These are phyloP conservation scores for Mormyrus iriodes DNA, from an alignment of 2,113 vertebrate species.

Conservation along the genomic window DNA sequence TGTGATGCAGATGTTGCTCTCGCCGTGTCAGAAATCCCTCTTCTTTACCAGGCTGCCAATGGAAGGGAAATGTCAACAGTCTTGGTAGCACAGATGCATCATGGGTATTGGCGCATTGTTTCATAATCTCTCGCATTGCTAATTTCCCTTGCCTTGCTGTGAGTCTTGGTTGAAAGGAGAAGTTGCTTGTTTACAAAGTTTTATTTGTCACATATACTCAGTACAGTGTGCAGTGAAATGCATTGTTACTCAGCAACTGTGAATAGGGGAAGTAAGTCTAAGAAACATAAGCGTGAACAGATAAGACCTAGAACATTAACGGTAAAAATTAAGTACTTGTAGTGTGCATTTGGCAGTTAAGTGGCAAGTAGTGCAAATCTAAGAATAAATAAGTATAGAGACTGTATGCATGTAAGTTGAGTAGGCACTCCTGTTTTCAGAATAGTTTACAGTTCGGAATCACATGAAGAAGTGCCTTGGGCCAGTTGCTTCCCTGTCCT, in stretches of 20 bases:
- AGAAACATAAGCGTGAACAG: neutral
- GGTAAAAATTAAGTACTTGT: neutral
- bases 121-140: neutral
- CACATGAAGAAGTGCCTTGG: neutral
- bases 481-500: neutral
- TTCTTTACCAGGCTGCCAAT: slow-evolving; percentile 11
- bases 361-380: neutral
- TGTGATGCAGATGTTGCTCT: slow-evolving; percentile 33
- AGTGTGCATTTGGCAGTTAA: neutral
- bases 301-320: neutral
- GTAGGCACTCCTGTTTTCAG: neutral
- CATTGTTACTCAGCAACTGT: neutral
- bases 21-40: neutral
- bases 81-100: neutral
- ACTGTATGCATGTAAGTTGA: neutral
- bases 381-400: neutral
- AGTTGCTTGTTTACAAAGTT: neutral
- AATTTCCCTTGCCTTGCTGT: neutral
- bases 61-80: neutral
- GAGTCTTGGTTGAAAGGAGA: neutral
- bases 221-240: neutral
- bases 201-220: neutral
- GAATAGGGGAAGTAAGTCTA: neutral
- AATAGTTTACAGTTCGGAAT: neutral
- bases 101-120: neutral